Percentiles rank a stretch among this genome's conserved stretches.
phyloP scores from a whole-genome alignment of 2,113 vertebrate species.

The Todiramphus chloris region DNA sequence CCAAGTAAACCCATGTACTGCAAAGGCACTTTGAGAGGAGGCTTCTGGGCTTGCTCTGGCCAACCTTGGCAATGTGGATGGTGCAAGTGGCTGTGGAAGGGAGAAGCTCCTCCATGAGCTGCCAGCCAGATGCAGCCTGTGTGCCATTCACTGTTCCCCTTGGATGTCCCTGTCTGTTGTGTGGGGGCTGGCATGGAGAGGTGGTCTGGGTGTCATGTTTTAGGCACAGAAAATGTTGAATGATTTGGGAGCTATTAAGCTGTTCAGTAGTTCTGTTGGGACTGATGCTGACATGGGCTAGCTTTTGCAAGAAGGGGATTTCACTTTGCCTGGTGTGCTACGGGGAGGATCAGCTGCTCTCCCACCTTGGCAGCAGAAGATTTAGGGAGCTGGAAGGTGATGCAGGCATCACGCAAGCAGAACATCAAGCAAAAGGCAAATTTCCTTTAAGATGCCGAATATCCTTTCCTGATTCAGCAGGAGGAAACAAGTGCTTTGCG shows the following conservation, averaged over 20 bases:
- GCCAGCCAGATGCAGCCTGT: neutral
- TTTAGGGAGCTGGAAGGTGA: neutral
- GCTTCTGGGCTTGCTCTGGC: neutral
- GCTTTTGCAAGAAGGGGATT: neutral
- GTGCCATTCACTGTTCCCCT: accelerated
- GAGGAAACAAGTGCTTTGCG: neutral
- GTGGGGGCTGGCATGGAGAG: neutral
- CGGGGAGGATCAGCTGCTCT: neutral
- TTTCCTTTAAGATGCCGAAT: neutral
- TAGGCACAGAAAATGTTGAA: neutral
- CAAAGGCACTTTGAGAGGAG: neutral
- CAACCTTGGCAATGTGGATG: neutral
- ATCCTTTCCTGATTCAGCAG: neutral
- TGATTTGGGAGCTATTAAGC: neutral
- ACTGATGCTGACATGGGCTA: neutral
- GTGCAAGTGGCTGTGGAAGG: neutral
- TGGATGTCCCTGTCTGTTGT: neutral
- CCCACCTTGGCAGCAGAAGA: neutral
- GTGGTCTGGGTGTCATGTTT: neutral
- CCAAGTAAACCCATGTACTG: neutral
- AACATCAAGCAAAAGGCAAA: neutral
- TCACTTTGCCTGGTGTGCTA: neutral
- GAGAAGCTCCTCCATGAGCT: neutral
- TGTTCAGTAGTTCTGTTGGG: neutral
- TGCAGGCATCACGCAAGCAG: neutral